These are phyloP conservation scores for Agelas oroides DNA, from an alignment of 37 sponge, comb jelly and placozoan genomes.

Conservation along the genomic window DNA sequence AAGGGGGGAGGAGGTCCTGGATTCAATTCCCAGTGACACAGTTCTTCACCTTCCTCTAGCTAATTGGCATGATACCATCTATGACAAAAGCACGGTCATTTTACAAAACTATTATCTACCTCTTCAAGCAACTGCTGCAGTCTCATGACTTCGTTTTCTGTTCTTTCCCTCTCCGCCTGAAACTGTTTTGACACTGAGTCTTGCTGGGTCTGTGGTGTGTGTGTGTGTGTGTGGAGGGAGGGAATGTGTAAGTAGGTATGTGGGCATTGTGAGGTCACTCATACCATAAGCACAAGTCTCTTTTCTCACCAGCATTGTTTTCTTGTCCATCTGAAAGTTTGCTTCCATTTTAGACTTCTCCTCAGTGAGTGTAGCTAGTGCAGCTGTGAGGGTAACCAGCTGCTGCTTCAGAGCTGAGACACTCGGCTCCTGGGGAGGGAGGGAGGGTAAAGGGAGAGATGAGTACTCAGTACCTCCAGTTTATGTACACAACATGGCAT, in stretches of 20 bases:
- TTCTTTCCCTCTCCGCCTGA: constrained; percentile 17
- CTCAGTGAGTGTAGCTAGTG: constrained; percentile 82
- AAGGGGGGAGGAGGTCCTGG: not conserved
- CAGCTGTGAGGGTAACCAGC: constrained; percentile 68
- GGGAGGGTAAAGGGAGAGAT: too few relatives aligned
- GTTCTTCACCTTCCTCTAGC: too few relatives aligned
- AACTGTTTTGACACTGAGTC: constrained; percentile 26
- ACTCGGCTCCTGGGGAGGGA: too few relatives aligned
- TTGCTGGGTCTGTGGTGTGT: constrained; percentile 26
- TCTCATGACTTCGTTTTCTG: not conserved
- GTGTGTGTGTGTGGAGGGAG: too few relatives aligned
- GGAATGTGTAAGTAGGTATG: not conserved
- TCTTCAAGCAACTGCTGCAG: not conserved
- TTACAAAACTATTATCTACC: too few relatives aligned
- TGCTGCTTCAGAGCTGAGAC: constrained; percentile 54
- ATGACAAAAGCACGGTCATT: too few relatives aligned
- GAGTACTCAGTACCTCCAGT: too few relatives aligned
- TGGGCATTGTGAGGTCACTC: not conserved
- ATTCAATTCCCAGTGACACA: not conserved
- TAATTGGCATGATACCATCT: too few relatives aligned
- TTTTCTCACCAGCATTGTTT: too few relatives aligned
- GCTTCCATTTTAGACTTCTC: constrained; percentile 85
- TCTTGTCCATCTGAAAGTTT: constrained; percentile 89
- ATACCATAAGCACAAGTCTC: too few relatives aligned
- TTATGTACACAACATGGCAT: too few relatives aligned